A percentile compares a stretch with the other conserved stretches of the same genome.
Conservation (phyloP, 2,888 invertebrate species). For the Notodonta dromedarius region DNA sequence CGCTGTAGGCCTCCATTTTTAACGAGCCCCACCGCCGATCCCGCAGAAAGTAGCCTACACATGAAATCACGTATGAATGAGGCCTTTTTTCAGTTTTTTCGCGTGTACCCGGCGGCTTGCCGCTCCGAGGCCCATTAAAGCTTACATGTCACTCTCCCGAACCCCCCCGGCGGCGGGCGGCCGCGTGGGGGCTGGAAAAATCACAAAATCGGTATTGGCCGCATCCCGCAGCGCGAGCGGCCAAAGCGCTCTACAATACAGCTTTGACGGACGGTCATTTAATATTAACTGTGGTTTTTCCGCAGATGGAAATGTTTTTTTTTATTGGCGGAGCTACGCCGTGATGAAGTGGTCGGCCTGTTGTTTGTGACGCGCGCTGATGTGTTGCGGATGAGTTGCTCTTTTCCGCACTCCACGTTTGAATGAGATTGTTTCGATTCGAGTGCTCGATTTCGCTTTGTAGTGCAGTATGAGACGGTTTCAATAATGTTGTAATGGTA, state of each 20-base stretch:
- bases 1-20: slow-evolving; percentile 79
- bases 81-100: slow-evolving; percentile 80
- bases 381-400: slow-evolving; percentile 72
- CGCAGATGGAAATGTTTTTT: slow-evolving; percentile 83
- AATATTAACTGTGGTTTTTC: slow-evolving; percentile 84
- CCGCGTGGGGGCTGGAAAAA: slow-evolving; percentile 61
- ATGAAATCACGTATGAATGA: slow-evolving; percentile 84
- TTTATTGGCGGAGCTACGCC: slow-evolving; percentile 75
- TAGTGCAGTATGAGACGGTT: slow-evolving; percentile 19
- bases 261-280: slow-evolving; percentile 84
- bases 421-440: slow-evolving; percentile 64
- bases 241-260: slow-evolving; percentile 75
- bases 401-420: slow-evolving; percentile 70
- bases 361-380: slow-evolving; percentile 80
- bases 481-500: slow-evolving; percentile 29
- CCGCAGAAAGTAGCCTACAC: slow-evolving; percentile 83
- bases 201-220: slow-evolving; percentile 81
- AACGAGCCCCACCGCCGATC: slow-evolving; percentile 78
- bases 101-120: slow-evolving; percentile 75
- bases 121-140: slow-evolving; percentile 80
- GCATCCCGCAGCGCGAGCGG: slow-evolving; percentile 68
- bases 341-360: slow-evolving; percentile 79
- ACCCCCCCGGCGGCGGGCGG: slow-evolving; percentile 41
- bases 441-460: slow-evolving; percentile 53
- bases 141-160: slow-evolving; percentile 80